A percentile compares a stretch with the other conserved stretches of the same genome.
Conservation (phyloP, 2,888 invertebrate species). For the Hypsopygia costalis region DNA sequence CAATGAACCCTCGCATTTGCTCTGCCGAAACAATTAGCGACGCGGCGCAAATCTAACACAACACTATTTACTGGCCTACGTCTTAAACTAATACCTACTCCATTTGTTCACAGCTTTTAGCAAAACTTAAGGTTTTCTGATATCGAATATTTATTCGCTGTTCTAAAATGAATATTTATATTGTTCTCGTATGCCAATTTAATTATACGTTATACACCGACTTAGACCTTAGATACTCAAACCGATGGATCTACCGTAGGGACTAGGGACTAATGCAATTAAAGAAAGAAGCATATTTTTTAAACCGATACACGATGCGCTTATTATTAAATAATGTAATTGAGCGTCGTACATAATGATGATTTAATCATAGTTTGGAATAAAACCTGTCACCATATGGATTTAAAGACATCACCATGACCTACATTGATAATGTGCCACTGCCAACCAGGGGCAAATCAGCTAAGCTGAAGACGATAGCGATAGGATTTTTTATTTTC, state of each 20-base stretch:
- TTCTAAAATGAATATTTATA: neutral
- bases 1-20: slow-evolving; percentile 75
- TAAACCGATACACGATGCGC: no score
- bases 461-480: no score
- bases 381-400: slow-evolving; percentile 19
- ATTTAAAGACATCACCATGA: slow-evolving; percentile 21
- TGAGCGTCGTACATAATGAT: no score
- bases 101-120: neutral
- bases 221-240: no score
- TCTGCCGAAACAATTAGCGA: slow-evolving; percentile 73
- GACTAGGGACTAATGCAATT: no score
- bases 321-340: no score
- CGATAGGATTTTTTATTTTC: no score
- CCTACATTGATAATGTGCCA: slow-evolving; percentile 20
- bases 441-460: no score
- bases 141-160: neutral
- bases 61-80: slow-evolving; percentile 40
- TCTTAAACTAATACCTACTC: neutral
- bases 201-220: no score
- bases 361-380: slow-evolving; percentile 1
- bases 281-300: no score
- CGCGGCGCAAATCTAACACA: slow-evolving; percentile 52
- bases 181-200: neutral
- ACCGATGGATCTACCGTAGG: no score
- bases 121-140: neutral